Evolutionary conservation across 2,888 invertebrate genomes (phyloP).

Genomic region (Plagodis pulveraria): DNA sequence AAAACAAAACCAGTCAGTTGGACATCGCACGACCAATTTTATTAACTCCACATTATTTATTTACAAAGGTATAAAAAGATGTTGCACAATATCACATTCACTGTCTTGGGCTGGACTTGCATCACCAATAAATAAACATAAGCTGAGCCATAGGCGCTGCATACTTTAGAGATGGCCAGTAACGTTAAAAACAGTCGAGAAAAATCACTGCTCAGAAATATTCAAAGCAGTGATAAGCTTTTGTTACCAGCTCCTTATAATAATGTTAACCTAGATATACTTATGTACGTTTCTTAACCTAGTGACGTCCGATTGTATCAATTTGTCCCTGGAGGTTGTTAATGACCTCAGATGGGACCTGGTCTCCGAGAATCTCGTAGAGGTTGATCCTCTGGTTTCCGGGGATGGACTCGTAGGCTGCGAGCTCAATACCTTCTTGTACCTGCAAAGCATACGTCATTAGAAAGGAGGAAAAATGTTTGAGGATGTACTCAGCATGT

Average conservation of each 20-base stretch:
- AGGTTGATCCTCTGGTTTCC: slow-evolving; percentile 93
- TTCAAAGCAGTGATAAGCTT: slow-evolving; percentile 10
- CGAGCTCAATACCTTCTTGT: slow-evolving; percentile 94
- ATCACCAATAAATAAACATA: slow-evolving; percentile 73
- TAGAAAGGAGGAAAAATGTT: slow-evolving; percentile 13
- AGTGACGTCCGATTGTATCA: slow-evolving; percentile 91
- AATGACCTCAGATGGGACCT: slow-evolving; percentile 94
- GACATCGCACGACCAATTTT: slow-evolving; percentile 65
- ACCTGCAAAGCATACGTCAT: slow-evolving; percentile 73
- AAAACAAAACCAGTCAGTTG: slow-evolving; percentile 59
- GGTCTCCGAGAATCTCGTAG: slow-evolving; percentile 93
- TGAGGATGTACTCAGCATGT: neutral
- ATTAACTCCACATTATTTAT: slow-evolving; percentile 67
- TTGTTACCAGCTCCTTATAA: slow-evolving; percentile 12
- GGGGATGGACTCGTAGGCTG: slow-evolving; percentile 94
- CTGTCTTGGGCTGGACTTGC: slow-evolving; percentile 66
- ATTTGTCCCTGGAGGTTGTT: slow-evolving; percentile 94
- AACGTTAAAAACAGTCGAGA: slow-evolving; percentile 32
- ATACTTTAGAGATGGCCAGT: slow-evolving; percentile 13
- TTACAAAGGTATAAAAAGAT: slow-evolving; percentile 77
- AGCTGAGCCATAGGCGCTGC: slow-evolving; percentile 14
- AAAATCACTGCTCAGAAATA: slow-evolving; percentile 8
- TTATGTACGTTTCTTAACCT: slow-evolving; percentile 25
- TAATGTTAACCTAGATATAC: slow-evolving; percentile 5
- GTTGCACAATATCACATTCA: slow-evolving; percentile 79